Evolutionary conservation across 2,888 invertebrate genomes (phyloP), one percentile per base, ranked within the genome.

Genomic region (Papilio elwesi): DNA sequence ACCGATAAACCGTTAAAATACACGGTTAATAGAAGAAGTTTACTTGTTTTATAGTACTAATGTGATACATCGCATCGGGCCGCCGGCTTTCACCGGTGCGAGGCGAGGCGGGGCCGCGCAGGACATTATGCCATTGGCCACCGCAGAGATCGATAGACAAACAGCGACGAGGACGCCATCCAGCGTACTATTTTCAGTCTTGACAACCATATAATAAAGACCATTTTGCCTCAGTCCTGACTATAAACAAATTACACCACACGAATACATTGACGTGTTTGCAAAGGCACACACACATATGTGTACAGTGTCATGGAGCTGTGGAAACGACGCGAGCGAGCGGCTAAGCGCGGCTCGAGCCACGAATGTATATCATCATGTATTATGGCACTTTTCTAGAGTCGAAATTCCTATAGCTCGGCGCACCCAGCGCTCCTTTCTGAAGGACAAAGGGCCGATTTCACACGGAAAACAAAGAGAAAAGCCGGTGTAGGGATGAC

Each of bases 41-140:
- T 85, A 81, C 83, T 83, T 78, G 79, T 83, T 82, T 77, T 76
- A 84, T 80, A 76, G 79, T 73, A 75, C 70, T 75, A 77, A 78
- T 74, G 76, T 78, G 78, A 79, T 80, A 80, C 78, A 79, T n/a
- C 59, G 43, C 78, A 79, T n/a, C 59, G 43, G 82, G 87, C 86
- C 89, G 87, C 86, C 89, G 92, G 94, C 93, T 94, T 93, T 93
- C 91, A 92, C 93, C 89, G 80, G 81, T 77, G 82, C 81, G 83
- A 83, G 82, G 87, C 80, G 88, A 89, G 89, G 91, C 88, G 87
- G 88, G 87, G 94, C 92, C 89, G 90, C 91, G 95, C 92, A 91
- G 93, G 93, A 93, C 94, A 94, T 94, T 26, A 94, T 95, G 92
- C 93, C 89, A 95, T 95, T 95, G 95, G 95, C 90, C 91, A 90